phyloP scores from a whole-genome alignment of 2,888 invertebrate species.

The Anthophora plumipes region DNA sequence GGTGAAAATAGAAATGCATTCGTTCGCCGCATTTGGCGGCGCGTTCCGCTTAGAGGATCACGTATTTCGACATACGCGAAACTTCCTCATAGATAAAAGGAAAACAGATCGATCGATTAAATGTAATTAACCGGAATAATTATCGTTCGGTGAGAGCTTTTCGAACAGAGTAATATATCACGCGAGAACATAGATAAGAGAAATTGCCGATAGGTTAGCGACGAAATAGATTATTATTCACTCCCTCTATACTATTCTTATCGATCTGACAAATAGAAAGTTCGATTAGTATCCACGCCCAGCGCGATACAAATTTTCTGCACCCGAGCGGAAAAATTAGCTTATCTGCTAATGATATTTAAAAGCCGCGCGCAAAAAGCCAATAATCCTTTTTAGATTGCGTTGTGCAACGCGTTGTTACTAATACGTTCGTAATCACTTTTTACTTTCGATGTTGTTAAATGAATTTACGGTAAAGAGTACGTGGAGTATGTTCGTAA shows the following conservation, averaged over 20 bases:
- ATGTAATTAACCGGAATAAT: slow-evolving; percentile 25
- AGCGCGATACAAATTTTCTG: slow-evolving; percentile 7
- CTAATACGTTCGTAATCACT: slow-evolving; percentile 14
- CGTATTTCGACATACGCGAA: slow-evolving; percentile 13
- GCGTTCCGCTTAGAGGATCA: slow-evolving; percentile 20
- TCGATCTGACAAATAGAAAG: slow-evolving; percentile 35
- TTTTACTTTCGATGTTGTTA: background rate
- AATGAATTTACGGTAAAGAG: background rate
- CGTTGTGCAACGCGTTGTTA: slow-evolving; percentile 22
- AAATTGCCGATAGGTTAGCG: background rate
- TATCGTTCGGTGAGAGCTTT: background rate
- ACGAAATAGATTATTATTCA: slow-evolving; percentile 11
- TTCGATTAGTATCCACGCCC: slow-evolving; percentile 19
- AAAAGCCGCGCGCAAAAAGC: slow-evolving; percentile 8
- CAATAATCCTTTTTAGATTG: background rate
- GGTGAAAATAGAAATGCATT: slow-evolving; percentile 34
- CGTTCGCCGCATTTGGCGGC: background rate
- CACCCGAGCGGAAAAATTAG: background rate
- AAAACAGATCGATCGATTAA: slow-evolving; percentile 27
- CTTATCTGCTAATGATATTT: slow-evolving; percentile 19
- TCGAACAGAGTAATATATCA: background rate
- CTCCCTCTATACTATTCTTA: slow-evolving; percentile 2
- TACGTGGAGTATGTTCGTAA: background rate
- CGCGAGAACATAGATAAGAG: slow-evolving; percentile 14
- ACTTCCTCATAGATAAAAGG: slow-evolving; percentile 31